These are phyloP conservation scores for Bombus consobrinus DNA, from an alignment of 1,140 invertebrate genomes.

Conservation along the genomic window DNA sequence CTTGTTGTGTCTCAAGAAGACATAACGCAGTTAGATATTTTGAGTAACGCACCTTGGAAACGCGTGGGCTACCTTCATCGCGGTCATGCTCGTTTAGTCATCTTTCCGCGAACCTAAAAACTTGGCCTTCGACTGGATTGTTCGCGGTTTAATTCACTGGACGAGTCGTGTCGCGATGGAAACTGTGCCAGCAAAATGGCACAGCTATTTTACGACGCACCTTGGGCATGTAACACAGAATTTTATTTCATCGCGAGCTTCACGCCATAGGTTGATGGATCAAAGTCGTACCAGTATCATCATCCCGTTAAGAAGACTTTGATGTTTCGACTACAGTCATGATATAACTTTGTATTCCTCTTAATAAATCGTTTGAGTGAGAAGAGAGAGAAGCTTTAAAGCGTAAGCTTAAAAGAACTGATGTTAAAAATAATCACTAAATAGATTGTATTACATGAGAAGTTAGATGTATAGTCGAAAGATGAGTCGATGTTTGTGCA, in stretches of 20 bases:
- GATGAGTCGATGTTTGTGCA: neutral
- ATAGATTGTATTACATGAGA: neutral
- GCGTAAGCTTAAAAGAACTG: too few species aligned
- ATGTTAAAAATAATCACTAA: too few species aligned
- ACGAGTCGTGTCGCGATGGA: conserved; percentile 51
- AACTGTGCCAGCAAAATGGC: conserved; percentile 78
- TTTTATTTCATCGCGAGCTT: conserved; percentile 59
- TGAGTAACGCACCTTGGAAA: conserved; percentile 7
- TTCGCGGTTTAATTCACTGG: conserved; percentile 64
- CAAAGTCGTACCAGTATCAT: conserved; percentile 12
- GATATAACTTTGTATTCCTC: neutral
- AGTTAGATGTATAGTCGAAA: neutral
- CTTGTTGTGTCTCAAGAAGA: neutral
- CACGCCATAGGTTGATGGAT: neutral
- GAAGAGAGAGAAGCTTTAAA: neutral
- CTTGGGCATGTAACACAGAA: conserved; percentile 64
- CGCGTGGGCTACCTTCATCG: neutral
- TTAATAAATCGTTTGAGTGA: neutral
- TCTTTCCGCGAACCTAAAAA: conserved; percentile 64
- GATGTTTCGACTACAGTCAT: too few species aligned
- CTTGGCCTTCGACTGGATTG: conserved; percentile 59
- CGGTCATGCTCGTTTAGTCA: conserved; percentile 17
- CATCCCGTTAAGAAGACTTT: neutral
- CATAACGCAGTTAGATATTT: neutral
- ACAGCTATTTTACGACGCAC: conserved; percentile 74